Evolutionary conservation across 1,140 invertebrate genomes (phyloP), one percentile per base, ranked within the genome.

Genomic region (Drosophila oshimai): DNA sequence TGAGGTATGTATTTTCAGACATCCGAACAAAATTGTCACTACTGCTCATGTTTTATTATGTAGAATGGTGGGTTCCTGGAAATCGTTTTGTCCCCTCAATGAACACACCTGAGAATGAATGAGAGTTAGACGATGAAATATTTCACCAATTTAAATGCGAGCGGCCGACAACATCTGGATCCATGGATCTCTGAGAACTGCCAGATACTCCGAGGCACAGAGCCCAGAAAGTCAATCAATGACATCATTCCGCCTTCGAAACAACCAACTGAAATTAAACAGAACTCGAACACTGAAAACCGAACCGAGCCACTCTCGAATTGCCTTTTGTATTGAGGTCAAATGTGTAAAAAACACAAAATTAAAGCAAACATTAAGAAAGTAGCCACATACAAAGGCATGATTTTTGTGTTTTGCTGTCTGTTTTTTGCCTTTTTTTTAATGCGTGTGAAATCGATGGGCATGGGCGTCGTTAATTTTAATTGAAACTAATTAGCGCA

Each of bases 401-500:
- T 78, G 80, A 84, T 75, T 86, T 81, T 74, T 79, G 33, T 61
- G 47, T 60, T 45, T 72, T 39, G 12, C 15, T 49, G 37, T 39
- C 34, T 41, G 55, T 39, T 33, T 10, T 39, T 47, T 3, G n/a
- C 39, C 15, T 53, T 26, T 45, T 50, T 18, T 26, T 39, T 6
- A 24, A 74, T 81, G 78, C 74, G 81, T 86, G 80, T 86, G 80
- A 86, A 87, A 87, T 86, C 72, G 62, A 84, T 83, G 68, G 69
- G 41, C 36, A 67, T 37, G 51, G 71, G 67, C 81, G 67, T 84
- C 81, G 67, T 86, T 87, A 86, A 80, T 87, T 87, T 87, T 86
- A 86, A 87, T 87, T 86, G 83, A 86, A 86, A 76, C 76, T 86
- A 87, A 86, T 86, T 86, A 87, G 73, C 81, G 58, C 75, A 87